Conservation (phyloP, 2,797 vertebrate species). For the Lacerta viridis region DNA sequence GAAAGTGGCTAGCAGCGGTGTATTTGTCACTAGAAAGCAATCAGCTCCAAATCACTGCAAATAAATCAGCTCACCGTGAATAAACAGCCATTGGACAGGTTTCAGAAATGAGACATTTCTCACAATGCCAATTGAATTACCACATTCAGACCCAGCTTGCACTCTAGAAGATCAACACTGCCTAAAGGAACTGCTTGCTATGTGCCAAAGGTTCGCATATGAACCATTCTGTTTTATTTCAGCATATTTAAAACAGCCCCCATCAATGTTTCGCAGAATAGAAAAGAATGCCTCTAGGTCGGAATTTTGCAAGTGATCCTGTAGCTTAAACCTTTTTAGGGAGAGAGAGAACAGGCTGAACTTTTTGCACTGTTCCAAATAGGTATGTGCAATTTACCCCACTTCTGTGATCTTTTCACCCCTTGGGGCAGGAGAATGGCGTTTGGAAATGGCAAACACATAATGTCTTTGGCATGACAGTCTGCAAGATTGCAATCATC, state of each 20-base stretch:
- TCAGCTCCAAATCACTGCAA: background rate
- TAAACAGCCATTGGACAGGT: constrained; percentile 10
- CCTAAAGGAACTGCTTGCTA: background rate
- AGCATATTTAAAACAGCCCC: background rate
- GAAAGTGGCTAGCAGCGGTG: constrained; percentile 11
- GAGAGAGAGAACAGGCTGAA: background rate
- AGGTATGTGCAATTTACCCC: too few species aligned
- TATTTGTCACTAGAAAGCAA: constrained; percentile 27
- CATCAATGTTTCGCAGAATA: background rate
- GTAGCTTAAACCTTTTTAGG: background rate
- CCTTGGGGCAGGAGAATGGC: background rate
- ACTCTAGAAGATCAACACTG: background rate
- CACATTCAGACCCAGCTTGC: background rate
- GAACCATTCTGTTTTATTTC: background rate
- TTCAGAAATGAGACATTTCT: constrained; percentile 28
- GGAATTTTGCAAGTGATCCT: background rate
- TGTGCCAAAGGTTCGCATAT: background rate
- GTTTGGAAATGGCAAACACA: background rate
- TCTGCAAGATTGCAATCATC: too few species aligned
- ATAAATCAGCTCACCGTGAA: constrained; percentile 6
- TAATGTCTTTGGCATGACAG: background rate
- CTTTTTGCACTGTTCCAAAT: background rate
- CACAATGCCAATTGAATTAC: background rate
- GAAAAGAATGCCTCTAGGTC: background rate
- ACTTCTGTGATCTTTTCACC: background rate